Evolutionary conservation across 1,140 invertebrate genomes (phyloP), one percentile per base, ranked within the genome.

Genomic region (Penaeus chinensis): DNA sequence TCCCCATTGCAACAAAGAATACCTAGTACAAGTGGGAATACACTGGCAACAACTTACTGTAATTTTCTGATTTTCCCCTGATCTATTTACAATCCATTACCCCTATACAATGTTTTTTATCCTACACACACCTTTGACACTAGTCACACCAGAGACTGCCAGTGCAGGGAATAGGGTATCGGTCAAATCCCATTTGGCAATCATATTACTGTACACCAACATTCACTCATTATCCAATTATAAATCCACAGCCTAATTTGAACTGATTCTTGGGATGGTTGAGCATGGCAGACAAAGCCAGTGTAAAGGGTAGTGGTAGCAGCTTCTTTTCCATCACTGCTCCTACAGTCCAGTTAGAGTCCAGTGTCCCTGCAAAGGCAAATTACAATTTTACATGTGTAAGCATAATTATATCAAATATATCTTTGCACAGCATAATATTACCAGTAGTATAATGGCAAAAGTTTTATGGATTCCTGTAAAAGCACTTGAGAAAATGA

Each of bases 271-370:
- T 98, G 24, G 93, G 94, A 92, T 99, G 98, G 93, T 99, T 99
- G 78, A 98, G 93, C 92, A 97, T 95, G 79, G 97, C 98, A 91
- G 98, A 99, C 2, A 99, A 93, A 16, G 96, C 95, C 91, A 99
- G 96, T 3, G 96, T 96, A 92, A 99, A 98, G 85, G 99, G 99
- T 91, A 99, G 93, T 37, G 97, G 97, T 90, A 96, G 94, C 65
- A 99, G 93, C 93, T 97, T 96, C 93, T 99, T 98, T 92, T 99
- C 98, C 90, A 99, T 92, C 2, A 98, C 96, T 2, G 96, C 98
- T 84, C 96, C 97, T 62, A 99, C 95, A 85, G 95, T 97, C 97
- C 97, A 99, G 92, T 99, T 99, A 78, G 97, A 97, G 93, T 99
- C 98, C 66, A 98, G 93, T 92, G 96, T 95, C 91, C 97, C 97